Evolutionary conservation across 30 jellyfish, hydroid and myxozoan genomes (phyloP), one percentile per base, ranked within the genome.

Genomic region (Hydra vulgaris): DNA sequence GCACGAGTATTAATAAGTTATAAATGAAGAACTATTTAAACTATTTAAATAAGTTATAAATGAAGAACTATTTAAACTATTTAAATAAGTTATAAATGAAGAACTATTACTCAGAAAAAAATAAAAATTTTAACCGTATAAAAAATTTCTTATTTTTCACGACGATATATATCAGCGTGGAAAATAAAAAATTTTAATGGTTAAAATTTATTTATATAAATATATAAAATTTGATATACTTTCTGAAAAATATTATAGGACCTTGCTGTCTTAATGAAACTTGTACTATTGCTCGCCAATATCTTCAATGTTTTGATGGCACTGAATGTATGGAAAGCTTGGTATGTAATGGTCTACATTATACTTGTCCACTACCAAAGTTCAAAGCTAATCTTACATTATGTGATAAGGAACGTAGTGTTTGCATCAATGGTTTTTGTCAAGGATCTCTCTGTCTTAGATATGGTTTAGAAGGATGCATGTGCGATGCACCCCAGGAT

Each of bases 221-320:
- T n/a, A n/a, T n/a, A n/a, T n/a, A n/a, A n/a, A n/a, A n/a, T n/a
- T n/a, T n/a, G n/a, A n/a, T n/a, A n/a, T n/a, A n/a, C n/a, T n/a
- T 56, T 15, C n/a, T 56, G n/a, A 56, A 56, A 56, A 26, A 0
- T 61, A 26, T 85, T 85, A 0, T 18, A 90, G 97, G 97, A 18
- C 95, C 97, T 7, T 90, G 97, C 74, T 90, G 97, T 83, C 72
- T 84, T 25, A 90, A 90, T 54, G 96, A 85, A 20, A 90, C 97
- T 0, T 90, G 97, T 82, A 80, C 95, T 21, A 82, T 82, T 16
- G 80, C 84, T 26, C 89, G 79, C 15, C 80, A 72, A 69, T 74
- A 82, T 85, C 68, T 83, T 1, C 78, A 93, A 20, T 90, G 97
- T 79, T 78, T 85, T 68, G 96, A 90, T 15, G 88, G 89, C 0